Percentiles rank a stretch among this genome's conserved stretches.
phyloP scores from a whole-genome alignment of 2,888 invertebrate genomes.

The Priocnemis perturbator region DNA sequence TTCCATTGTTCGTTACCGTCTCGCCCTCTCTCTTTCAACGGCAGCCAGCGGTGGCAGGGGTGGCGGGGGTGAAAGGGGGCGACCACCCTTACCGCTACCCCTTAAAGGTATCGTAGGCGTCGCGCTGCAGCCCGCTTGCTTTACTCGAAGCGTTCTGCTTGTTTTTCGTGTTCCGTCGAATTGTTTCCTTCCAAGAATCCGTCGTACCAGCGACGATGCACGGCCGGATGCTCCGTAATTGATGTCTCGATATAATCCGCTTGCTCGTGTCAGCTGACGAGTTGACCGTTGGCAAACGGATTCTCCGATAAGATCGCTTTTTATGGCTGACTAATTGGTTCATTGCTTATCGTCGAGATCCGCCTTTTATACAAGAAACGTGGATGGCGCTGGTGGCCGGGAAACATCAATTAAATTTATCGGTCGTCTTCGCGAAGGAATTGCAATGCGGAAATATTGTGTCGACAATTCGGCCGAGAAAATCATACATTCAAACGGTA shows the following conservation, averaged over 20 bases:
- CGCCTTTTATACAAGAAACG: no score
- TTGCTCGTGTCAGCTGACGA: neutral
- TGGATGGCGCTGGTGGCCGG: no score
- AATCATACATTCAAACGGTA: no score
- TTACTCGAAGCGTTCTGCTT: conserved; percentile 39
- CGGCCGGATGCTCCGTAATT: neutral
- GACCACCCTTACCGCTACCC: conserved; percentile 39
- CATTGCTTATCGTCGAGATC: no score
- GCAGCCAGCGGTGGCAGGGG: conserved; percentile 26
- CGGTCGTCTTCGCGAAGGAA: no score
- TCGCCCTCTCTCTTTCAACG: conserved; percentile 57
- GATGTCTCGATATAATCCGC: neutral
- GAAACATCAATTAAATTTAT: no score
- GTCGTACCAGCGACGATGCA: neutral
- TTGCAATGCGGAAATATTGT: no score
- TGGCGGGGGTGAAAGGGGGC: neutral
- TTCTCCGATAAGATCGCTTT: no score
- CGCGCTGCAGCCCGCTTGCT: conserved; percentile 34
- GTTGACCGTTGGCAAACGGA: no score
- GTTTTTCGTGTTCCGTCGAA: conserved; percentile 21
- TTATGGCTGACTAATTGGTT: no score
- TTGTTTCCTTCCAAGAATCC: neutral
- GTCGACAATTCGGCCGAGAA: no score
- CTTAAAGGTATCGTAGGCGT: conserved; percentile 55
- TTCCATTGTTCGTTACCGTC: conserved; percentile 72